Conservation (phyloP, 2,797 vertebrate species). For the Lagocephalus sceleratus region DNA sequence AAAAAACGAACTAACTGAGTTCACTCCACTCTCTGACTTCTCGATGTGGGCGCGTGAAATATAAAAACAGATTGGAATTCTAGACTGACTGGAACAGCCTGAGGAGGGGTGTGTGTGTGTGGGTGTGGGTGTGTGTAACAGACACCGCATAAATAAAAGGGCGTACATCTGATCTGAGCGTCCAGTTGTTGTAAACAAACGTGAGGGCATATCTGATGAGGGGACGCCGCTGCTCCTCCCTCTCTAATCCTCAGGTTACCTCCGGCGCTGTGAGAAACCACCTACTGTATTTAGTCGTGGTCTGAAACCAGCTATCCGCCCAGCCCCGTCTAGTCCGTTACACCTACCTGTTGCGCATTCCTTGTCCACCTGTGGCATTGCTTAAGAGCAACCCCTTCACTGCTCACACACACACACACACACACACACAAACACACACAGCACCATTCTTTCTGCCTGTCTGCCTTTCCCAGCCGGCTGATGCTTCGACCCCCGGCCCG, state of each 20-base stretch:
- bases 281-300: conserved; percentile 52
- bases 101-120: conserved; percentile 41
- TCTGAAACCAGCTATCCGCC: conserved; percentile 58
- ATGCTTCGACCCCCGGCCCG: conserved; percentile 24
- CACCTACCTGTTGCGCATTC: conserved; percentile 40
- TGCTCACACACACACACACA: conserved; percentile 11
- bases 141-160: not conserved
- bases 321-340: conserved; percentile 30
- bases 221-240: conserved; percentile 15
- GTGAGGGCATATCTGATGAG: conserved; percentile 23
- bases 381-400: conserved; percentile 20
- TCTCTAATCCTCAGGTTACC: conserved; percentile 38
- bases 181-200: conserved; percentile 21
- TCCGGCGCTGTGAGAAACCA: conserved; percentile 17
- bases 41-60: conserved; percentile 55
- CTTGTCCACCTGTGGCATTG: conserved; percentile 32
- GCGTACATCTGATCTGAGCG: conserved; percentile 8
- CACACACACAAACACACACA: conserved; percentile 23
- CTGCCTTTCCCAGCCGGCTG: conserved; percentile 40
- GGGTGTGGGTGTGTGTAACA: conserved; percentile 11
- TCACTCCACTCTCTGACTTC: conserved; percentile 59
- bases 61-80: conserved; percentile 53
- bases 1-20: too few relatives aligned
- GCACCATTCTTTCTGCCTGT: conserved; percentile 28
- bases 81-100: conserved; percentile 37